These are phyloP conservation scores for Meda fulgida DNA, from an alignment of 2,797 vertebrate species.

Conservation along the genomic window DNA sequence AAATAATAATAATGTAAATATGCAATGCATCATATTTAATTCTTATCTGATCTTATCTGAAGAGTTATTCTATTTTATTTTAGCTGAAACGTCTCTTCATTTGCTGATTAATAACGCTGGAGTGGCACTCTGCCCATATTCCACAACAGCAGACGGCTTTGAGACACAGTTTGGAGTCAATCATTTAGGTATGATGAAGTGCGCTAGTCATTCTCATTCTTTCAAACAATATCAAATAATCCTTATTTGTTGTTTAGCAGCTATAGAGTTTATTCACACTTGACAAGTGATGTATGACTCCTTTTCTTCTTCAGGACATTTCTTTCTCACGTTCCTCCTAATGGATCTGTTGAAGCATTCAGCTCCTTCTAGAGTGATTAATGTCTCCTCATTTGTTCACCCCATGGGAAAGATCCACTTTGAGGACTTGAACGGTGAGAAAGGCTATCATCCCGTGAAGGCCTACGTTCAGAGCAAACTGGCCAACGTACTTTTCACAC, in stretches of 20 bases:
- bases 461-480: conserved; percentile 80
- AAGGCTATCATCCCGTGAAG: conserved; percentile 68
- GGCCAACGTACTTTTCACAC: conserved; percentile 79
- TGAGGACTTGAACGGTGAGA: conserved; percentile 74
- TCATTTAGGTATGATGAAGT: conserved; percentile 72
- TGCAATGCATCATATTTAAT: not conserved
- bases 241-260: conserved; percentile 26
- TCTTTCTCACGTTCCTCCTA: conserved; percentile 79
- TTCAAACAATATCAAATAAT: not conserved
- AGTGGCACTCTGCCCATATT: conserved; percentile 72
- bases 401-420: conserved; percentile 78
- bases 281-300: conserved; percentile 29
- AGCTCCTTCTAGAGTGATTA: conserved; percentile 77
- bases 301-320: conserved; percentile 71
- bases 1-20: not conserved
- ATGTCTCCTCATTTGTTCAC: conserved; percentile 72
- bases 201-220: not conserved
- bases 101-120: conserved; percentile 82
- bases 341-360: conserved; percentile 81
- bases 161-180: conserved; percentile 82
- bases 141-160: conserved; percentile 73
- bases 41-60: not conserved
- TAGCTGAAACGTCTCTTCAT: conserved; percentile 77
- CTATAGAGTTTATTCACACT: conserved; percentile 15
- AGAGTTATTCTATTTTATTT: conserved; percentile 10